Evolutionary conservation across 1,140 invertebrate species (phyloP).

Genomic region (Hycleus phaleratus): DNA sequence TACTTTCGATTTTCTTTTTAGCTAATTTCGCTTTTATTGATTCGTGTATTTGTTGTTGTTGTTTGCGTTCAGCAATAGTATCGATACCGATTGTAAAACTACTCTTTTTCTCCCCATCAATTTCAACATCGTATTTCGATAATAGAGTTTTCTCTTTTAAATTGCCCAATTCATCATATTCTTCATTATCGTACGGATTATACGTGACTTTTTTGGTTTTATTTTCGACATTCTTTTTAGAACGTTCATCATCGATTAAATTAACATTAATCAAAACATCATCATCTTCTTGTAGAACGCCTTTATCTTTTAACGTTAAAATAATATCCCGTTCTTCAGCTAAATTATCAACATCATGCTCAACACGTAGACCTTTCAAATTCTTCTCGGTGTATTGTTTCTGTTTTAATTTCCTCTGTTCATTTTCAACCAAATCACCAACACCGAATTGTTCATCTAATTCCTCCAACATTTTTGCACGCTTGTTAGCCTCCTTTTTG

Average conservation of each 20-base stretch:
- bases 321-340: slow-evolving; percentile 79
- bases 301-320: slow-evolving; percentile 90
- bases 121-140: slow-evolving; percentile 94
- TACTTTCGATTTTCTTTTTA: slow-evolving; percentile 63
- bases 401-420: slow-evolving; percentile 55
- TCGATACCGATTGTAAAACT: slow-evolving; percentile 73
- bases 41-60: slow-evolving; percentile 38
- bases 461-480: slow-evolving; percentile 88
- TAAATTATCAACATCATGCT: slow-evolving; percentile 76
- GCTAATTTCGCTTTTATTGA: slow-evolving; percentile 52
- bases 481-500: slow-evolving; percentile 77
- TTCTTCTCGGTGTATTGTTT: slow-evolving; percentile 59
- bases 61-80: slow-evolving; percentile 42
- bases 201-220: slow-evolving; percentile 77
- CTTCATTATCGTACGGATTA: slow-evolving; percentile 80
- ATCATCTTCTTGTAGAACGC: slow-evolving; percentile 77
- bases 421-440: slow-evolving; percentile 70
- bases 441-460: slow-evolving; percentile 94
- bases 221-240: slow-evolving; percentile 80
- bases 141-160: slow-evolving; percentile 63
- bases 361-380: slow-evolving; percentile 78
- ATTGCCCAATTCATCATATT: slow-evolving; percentile 75
- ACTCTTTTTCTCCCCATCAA: slow-evolving; percentile 69
- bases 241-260: slow-evolving; percentile 86
- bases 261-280: slow-evolving; percentile 96